Conservation (phyloP, 2,888 invertebrate genomes). For the Pseudococcus longispinus region DNA sequence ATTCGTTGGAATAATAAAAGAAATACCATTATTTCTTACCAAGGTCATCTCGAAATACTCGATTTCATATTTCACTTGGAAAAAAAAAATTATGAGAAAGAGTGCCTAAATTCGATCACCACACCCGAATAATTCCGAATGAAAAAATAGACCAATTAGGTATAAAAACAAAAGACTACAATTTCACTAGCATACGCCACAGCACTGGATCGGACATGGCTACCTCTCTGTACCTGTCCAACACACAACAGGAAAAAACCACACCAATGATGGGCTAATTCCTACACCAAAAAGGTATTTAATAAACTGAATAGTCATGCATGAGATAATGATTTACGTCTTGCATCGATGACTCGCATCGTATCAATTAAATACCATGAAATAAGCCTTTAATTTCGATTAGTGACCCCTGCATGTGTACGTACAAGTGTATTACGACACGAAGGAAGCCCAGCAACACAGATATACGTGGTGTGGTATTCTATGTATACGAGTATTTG, state of each 20-base stretch:
- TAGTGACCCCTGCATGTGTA: conserved; percentile 35
- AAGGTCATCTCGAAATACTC: background rate
- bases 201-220: background rate
- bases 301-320: conserved; percentile 40
- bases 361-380: conserved; percentile 45
- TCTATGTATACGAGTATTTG: no score
- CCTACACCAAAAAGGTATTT: conserved; percentile 7
- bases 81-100: background rate
- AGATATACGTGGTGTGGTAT: background rate
- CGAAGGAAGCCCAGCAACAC: background rate
- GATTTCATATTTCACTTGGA: background rate
- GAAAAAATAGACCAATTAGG: background rate
- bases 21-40: background rate
- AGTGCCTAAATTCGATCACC: background rate
- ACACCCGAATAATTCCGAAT: background rate
- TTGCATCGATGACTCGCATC: conserved; percentile 27
- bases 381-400: conserved; percentile 46
- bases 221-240: background rate
- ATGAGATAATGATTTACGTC: conserved; percentile 39
- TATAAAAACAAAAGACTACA: background rate
- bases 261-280: background rate
- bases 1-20: background rate
- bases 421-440: background rate
- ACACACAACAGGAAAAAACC: conserved; percentile 18
- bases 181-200: background rate